Evolutionary conservation across 2,113 vertebrate genomes (phyloP), one percentile per base, ranked within the genome.

Genomic region (Verasper variegatus): DNA sequence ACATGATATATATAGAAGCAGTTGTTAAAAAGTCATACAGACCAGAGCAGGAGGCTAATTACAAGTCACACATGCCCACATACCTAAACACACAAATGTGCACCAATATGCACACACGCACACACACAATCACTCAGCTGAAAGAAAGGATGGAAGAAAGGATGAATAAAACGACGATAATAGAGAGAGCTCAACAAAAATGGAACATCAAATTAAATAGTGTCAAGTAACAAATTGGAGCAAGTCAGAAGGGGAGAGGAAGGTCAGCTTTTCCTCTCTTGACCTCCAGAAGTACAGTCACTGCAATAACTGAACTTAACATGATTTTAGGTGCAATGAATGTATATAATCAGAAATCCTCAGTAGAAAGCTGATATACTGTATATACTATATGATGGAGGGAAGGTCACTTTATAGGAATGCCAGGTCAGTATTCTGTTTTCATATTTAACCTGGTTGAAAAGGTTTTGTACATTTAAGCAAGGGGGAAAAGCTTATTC

Each of bases 1-100:
- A 77, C 61, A 27, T 27, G 65, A 86, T 87, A 89, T 88, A 92
- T 15, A 57, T 91, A 91, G 84, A 90, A 85, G 82, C 80, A 71
- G 89, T 87, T 79, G 87, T 93, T 93, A 93, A 92, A 93, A 91
- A 86, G 82, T 88, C 79, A 91, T 93, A 86, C 74, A 87, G 78
- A 80, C 69, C 69, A 76, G 82, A 90, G 73, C 47, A 85, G 75
- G 74, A 85, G 77, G 70, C 73, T 94, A 92, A 94, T 93, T 94
- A 93, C 91, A 93, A 77, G 89, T 69, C 71, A 82, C 68, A 69
- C 67, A 74, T 18, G 47, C 73, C 57, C 73, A 62, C 61, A 42
- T 12, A 31, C 17, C 78, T 70, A 67, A 45, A 47, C 81, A 37
- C 17, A 67, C 62, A 68, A 37, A 65, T 35, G 18, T 37, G n/a